Conservation (phyloP, 2,113 vertebrate species). For the Crocuta crocuta region DNA sequence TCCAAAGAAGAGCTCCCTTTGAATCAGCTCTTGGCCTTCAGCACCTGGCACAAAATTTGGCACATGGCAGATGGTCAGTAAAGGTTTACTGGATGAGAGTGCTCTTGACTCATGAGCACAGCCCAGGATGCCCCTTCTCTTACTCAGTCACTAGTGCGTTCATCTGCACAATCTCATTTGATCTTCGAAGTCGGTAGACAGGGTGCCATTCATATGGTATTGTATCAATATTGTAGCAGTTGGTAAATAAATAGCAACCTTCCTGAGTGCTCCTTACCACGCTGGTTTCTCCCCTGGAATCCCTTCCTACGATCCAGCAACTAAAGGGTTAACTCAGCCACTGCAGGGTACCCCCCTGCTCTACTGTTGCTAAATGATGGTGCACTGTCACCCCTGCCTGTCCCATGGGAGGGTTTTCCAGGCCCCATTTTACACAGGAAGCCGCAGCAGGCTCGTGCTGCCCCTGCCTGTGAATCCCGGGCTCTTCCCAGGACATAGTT, state of each 20-base stretch:
- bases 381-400: too few species aligned
- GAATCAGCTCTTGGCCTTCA: neutral
- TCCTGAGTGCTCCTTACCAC: neutral
- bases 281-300: neutral
- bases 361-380: neutral
- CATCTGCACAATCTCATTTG: neutral
- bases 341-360: accelerated
- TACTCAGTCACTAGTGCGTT: neutral
- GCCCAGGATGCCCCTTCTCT: neutral
- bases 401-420: neutral
- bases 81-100: neutral
- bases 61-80: neutral
- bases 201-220: neutral
- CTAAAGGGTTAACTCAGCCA: neutral
- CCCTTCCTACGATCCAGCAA: neutral
- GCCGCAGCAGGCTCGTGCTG: neutral
- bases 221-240: neutral
- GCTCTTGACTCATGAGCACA: neutral
- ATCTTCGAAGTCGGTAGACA: neutral
- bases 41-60: neutral
- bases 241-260: neutral
- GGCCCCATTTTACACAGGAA: neutral
- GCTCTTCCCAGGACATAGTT: neutral
- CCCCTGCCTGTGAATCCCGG: neutral
- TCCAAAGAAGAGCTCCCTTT: neutral